Base-by-base conservation (phyloP, 2,113 vertebrate genomes). In the Scolopax mira region DNA sequence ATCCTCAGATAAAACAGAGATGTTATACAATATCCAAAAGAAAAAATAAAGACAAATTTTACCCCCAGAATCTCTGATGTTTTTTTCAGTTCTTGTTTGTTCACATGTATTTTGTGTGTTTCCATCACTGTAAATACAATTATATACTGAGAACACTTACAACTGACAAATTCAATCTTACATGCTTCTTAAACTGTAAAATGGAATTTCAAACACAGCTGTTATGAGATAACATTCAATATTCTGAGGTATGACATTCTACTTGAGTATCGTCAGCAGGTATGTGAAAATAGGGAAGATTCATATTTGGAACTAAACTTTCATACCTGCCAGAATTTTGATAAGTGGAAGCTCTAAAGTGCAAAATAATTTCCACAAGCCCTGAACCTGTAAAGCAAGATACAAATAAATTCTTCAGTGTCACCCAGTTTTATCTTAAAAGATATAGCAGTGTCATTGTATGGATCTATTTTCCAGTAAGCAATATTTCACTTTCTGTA, bases 61-160 rank as follows among this genome's bases (percentile, higher is more conserved):
- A 99, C 99, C 98, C 98, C 99, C 18, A 99, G 97, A 88, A 99
- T 97, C 28, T 98, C 97, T 42, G 99, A 99, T 11, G 98, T 99
- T 96, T 94, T 98, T 92, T 98, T 98, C 66, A 99, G 95, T 61
- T 98, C 98, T 37, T 98, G 98, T 88, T 97, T 98, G 96, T 99
- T 97, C 97, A 99, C 98, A 12, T 97, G 97, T 81, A 99, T 98
- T 94, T 61, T 93, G 66, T 98, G 98, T 66, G 97, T 99, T 97
- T 99, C 99, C 99, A 99, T 99, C 74, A 97, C 99, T 99, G 93
- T 60, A 97, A 97, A 85, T 41, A 89, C 64, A 97, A 97, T 89
- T 79, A 51, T 33, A 95, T 18, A 72, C 39, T 74, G 39, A 84
- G 81, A 85, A 82, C 10, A 55, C 13, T 60, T 44, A 58, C 5